Evolutionary conservation across 2,888 invertebrate genomes (phyloP).

Genomic region (Seira ritae): DNA sequence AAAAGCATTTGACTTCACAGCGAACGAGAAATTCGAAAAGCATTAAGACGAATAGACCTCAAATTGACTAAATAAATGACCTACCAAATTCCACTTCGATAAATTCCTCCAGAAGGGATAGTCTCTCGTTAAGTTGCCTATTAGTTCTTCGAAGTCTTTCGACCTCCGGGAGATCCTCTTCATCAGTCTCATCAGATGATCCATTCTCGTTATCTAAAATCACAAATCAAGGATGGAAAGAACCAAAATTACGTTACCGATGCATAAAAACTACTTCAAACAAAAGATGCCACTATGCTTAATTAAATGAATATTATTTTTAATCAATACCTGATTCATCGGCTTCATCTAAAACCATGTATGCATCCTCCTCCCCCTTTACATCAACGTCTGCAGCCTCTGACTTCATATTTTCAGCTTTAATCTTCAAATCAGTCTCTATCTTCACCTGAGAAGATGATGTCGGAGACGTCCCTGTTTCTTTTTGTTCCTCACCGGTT

Average conservation of each 20-base stretch:
- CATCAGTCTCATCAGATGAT: neutral
- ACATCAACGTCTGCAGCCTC: too few species aligned
- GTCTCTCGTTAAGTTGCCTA: neutral
- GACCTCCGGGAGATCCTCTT: neutral
- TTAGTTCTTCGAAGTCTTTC: slow-evolving; percentile 10
- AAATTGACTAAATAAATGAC: too few species aligned
- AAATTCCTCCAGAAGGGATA: slow-evolving; percentile 27
- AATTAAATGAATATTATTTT: too few species aligned
- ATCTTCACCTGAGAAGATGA: neutral
- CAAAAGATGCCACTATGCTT: too few species aligned
- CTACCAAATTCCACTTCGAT: slow-evolving; percentile 30
- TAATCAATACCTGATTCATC: slow-evolving; percentile 13
- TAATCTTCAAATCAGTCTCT: neutral
- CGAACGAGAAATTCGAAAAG: too few species aligned
- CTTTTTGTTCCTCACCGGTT: too few species aligned
- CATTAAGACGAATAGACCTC: too few species aligned
- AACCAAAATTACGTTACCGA: neutral
- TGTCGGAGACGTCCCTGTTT: too few species aligned
- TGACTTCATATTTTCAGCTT: neutral
- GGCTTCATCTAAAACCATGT: slow-evolving; percentile 13
- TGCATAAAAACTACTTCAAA: too few species aligned
- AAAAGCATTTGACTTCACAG: too few species aligned
- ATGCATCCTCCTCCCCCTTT: neutral
- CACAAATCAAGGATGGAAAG: neutral
- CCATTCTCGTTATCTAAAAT: neutral